A percentile compares a stretch with the other conserved stretches of the same genome.
These are phyloP conservation scores for Sphaeridia pumilis DNA, from an alignment of 2,888 invertebrate genomes.

Conservation along the genomic window DNA sequence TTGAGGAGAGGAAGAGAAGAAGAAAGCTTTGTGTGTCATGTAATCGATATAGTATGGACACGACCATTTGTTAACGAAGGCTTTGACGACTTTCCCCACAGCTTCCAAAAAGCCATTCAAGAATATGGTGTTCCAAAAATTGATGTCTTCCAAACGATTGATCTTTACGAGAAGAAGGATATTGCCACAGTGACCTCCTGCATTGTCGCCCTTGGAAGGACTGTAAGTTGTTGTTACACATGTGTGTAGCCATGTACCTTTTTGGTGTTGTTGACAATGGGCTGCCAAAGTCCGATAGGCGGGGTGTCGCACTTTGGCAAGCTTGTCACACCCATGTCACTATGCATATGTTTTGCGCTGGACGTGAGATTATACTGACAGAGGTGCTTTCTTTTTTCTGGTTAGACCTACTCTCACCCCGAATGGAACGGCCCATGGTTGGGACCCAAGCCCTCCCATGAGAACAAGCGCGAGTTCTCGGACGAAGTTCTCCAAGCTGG, in stretches of 20 bases:
- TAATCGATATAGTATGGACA: no score
- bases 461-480: constrained; percentile 85
- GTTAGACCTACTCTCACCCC: constrained; percentile 67
- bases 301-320: no score
- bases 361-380: no score
- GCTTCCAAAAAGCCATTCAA: constrained; percentile 76
- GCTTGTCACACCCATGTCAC: no score
- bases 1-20: no score
- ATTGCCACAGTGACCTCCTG: constrained; percentile 73
- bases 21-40: neutral
- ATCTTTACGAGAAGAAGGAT: constrained; percentile 90
- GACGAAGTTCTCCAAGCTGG: constrained; percentile 84
- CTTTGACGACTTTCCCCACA: no score
- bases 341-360: no score
- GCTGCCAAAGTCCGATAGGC: no score
- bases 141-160: constrained; percentile 94
- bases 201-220: constrained; percentile 71
- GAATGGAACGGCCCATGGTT: constrained; percentile 77
- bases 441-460: constrained; percentile 88
- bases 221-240: constrained; percentile 52
- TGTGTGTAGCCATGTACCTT: no score
- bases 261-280: no score
- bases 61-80: no score
- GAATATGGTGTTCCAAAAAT: constrained; percentile 78
- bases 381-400: constrained; percentile 5